Conservation (phyloP, 2,113 vertebrate species). For the Ploceus nigricollis region DNA sequence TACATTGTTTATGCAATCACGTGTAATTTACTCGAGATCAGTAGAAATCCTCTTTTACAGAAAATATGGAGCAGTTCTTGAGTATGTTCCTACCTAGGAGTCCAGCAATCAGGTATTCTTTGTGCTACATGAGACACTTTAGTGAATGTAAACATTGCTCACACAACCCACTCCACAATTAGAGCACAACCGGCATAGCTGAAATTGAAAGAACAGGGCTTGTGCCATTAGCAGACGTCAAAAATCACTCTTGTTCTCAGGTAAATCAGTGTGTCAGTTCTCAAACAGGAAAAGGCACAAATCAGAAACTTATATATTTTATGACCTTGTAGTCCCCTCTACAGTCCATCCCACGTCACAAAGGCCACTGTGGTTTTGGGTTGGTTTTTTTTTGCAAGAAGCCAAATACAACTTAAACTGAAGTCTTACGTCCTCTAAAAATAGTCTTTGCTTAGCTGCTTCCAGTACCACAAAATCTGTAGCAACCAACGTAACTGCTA, state of each 20-base stretch:
- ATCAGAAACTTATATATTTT: neutral
- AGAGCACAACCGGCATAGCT: rapidly evolving
- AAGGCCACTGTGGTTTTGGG: neutral
- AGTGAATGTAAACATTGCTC: neutral
- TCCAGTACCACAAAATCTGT: neutral
- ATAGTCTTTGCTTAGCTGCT: neutral
- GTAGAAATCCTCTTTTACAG: neutral
- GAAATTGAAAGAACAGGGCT: neutral
- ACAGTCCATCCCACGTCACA: no score
- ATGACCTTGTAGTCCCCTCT: neutral
- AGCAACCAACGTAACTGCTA: neutral
- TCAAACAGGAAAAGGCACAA: neutral
- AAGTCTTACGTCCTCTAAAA: neutral
- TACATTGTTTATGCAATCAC: neutral
- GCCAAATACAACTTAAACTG: neutral
- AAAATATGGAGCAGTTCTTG: neutral
- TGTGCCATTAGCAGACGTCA: neutral
- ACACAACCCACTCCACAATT: neutral
- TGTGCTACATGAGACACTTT: neutral
- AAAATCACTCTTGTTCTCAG: neutral
- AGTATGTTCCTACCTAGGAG: neutral
- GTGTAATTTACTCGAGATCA: neutral
- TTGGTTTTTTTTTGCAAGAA: neutral
- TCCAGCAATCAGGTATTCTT: neutral
- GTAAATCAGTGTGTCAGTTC: neutral